Base-by-base conservation (phyloP, 2,797 vertebrate species). In the Karalla daura region DNA sequence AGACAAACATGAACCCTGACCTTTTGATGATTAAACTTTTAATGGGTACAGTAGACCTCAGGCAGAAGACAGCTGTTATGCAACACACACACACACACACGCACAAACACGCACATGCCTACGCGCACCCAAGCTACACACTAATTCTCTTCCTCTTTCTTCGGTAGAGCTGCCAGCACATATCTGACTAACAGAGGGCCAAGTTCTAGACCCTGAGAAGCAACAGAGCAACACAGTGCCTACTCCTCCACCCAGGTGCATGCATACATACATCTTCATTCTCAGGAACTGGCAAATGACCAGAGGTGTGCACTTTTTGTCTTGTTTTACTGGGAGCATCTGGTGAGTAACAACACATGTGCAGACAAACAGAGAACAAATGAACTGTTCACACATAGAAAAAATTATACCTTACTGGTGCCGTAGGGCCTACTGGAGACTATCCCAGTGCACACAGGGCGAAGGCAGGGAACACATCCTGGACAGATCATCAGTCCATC, bases 21-120 rank as follows among this genome's bases (percentile, higher is more conserved):
- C 55, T 75, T 78, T 44, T 28, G 58, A 49, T 37, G 43, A 70
- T 71, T 54, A 37, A 40, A 74, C 44, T 15, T 45, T 40, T 41
- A 59, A 47, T 44, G 40, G 59, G 15, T 39, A 8, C 10, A 54
- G 20, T 13, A 47, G 44, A 72, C 71, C 64, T 55, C 7, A 25
- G 58, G 33, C 43, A 40, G 23, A 43, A 44, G 53, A 64, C 45
- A 44, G 17, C n/a, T 28, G 5, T 74, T 67, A 70, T 1, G 6
- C 40, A 76, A 58, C 7, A 51, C 10, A 20, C 10, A 55, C 11
- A 49, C 27, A 45, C 13, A 35, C 5, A 30, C n/a, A 37, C 9
- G 39, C 33, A 49, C 14, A 21, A 8, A 62, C 18, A 21, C 25
- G 41, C 14, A 40, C 43, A 61, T 18, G 21, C 25, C 21, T 4